phyloP scores from a whole-genome alignment of 2,113 vertebrate genomes.

The Bolborhynchus lineola region DNA sequence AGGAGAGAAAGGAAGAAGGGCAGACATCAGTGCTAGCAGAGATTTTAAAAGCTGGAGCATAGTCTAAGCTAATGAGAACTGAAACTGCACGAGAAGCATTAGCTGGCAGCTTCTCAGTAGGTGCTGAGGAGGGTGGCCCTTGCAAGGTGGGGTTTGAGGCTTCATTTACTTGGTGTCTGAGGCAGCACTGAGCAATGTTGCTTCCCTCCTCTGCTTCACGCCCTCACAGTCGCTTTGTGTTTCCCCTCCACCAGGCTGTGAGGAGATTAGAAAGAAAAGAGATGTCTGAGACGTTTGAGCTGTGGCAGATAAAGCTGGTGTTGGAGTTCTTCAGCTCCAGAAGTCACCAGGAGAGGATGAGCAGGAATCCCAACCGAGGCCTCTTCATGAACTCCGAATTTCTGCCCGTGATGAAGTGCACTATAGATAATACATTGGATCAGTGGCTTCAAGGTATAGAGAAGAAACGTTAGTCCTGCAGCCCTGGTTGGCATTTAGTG shows the following conservation, averaged over 20 bases:
- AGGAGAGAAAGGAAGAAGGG: neutral
- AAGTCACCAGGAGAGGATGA: constrained; percentile 78
- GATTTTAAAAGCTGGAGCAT: neutral
- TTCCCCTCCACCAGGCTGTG: constrained; percentile 66
- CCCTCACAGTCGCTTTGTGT: neutral
- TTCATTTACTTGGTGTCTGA: neutral
- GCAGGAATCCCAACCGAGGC: constrained; percentile 68
- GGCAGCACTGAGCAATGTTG: neutral
- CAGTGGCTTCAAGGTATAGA: constrained; percentile 86
- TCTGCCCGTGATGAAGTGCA: constrained; percentile 92
- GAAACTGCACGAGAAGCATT: neutral
- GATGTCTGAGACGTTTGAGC: constrained; percentile 85
- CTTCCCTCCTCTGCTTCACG: neutral
- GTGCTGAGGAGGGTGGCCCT: neutral
- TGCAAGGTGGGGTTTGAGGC: too few relatives aligned
- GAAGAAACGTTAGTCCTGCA: neutral
- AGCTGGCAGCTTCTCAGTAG: neutral
- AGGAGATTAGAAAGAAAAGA: constrained; percentile 80
- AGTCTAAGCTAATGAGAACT: neutral
- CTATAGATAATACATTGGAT: constrained; percentile 85
- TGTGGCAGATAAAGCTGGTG: constrained; percentile 95
- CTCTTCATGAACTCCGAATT: constrained; percentile 92
- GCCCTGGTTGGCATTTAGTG: fast-evolving
- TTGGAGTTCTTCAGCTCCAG: constrained; percentile 89
- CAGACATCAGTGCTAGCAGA: too few relatives aligned